A percentile compares a stretch with the other conserved stretches of the same genome.
Conservation (phyloP, 1,140 invertebrate genomes). For the Micrasema longulum region DNA sequence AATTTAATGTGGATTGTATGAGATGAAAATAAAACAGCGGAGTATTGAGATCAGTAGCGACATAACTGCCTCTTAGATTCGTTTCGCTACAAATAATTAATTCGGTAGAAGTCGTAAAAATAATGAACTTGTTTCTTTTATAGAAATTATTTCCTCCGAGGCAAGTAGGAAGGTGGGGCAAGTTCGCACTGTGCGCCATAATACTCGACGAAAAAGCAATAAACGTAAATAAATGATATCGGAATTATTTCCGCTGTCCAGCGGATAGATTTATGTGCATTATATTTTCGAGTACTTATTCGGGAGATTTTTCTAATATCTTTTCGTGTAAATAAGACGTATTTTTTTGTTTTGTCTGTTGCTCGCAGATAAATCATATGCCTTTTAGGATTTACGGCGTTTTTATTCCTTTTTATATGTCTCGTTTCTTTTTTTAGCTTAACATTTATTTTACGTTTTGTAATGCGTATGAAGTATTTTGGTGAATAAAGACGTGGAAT, state of each 20-base stretch:
- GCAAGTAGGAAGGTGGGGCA: background rate
- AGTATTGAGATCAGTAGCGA: background rate
- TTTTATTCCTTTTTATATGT: too few relatives aligned
- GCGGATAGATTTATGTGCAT: constrained; percentile 45
- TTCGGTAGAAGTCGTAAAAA: constrained; percentile 51
- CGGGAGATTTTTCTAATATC: constrained; percentile 12
- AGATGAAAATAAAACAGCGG: constrained; percentile 13
- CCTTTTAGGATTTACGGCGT: constrained; percentile 31
- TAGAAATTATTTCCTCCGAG: constrained; percentile 18
- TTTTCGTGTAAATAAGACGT: constrained; percentile 34
- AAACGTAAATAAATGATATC: constrained; percentile 55
- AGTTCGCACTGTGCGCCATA: constrained; percentile 17
- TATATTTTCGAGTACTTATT: constrained; percentile 20
- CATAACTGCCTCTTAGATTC: constrained; percentile 39
- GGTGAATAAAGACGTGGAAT: too few relatives aligned
- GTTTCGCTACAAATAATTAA: constrained; percentile 50
- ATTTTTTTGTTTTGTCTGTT: constrained; percentile 19
- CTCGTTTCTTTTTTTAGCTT: too few relatives aligned
- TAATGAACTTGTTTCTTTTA: constrained; percentile 46
- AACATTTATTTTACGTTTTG: too few relatives aligned
- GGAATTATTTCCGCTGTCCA: constrained; percentile 54
- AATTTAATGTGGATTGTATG: background rate
- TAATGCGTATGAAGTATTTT: too few relatives aligned
- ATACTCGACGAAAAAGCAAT: constrained; percentile 48
- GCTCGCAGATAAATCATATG: constrained; percentile 1